Evolutionary conservation across 2,888 invertebrate species (phyloP).

Genomic region (Sepiola atlantica): DNA sequence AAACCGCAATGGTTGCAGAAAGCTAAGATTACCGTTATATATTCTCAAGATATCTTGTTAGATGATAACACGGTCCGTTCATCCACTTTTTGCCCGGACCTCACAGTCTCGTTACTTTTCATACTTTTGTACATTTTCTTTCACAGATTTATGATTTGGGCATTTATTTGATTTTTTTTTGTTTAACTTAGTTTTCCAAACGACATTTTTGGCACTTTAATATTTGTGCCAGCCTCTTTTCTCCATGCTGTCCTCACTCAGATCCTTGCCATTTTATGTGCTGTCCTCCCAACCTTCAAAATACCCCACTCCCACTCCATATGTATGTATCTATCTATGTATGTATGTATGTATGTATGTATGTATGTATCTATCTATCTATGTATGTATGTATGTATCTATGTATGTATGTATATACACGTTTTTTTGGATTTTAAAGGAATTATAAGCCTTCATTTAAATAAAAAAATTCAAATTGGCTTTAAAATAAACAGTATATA

Average conservation of each 20-base stretch:
- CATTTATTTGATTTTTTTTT: not conserved
- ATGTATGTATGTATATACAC: not conserved
- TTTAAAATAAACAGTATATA: no score
- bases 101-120: no score
- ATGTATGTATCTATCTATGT: not conserved
- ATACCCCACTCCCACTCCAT: not conserved
- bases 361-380: not conserved
- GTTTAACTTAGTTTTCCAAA: not conserved
- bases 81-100: no score
- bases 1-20: no score
- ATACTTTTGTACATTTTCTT: no score
- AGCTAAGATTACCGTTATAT: no score
- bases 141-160: not conserved
- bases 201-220: not conserved
- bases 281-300: not conserved
- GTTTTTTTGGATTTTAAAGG: not conserved
- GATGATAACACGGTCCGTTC: no score
- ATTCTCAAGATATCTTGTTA: no score
- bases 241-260: not conserved
- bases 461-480: no score
- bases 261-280: not conserved
- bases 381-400: not conserved
- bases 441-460: not conserved
- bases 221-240: not conserved
- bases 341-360: not conserved